These are phyloP conservation scores for Coreius guichenoti DNA, from an alignment of 2,797 vertebrate genomes.

Conservation along the genomic window DNA sequence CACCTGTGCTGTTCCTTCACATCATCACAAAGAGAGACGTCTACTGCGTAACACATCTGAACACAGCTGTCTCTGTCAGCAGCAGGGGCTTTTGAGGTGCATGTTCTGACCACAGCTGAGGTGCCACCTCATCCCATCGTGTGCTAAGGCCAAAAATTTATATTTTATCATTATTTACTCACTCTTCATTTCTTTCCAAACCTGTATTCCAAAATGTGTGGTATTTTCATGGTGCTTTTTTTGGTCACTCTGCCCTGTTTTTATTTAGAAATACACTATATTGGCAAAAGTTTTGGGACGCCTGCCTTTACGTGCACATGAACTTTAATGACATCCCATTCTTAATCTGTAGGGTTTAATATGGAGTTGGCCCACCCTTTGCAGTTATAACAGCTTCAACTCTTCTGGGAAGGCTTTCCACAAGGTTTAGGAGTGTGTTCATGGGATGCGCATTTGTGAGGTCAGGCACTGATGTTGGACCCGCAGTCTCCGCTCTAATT, in stretches of 20 bases:
- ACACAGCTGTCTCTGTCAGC: slow-evolving; percentile 29
- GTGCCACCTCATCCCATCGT: not conserved
- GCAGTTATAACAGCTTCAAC: no score
- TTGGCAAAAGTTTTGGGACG: no score
- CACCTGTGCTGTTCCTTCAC: slow-evolving; percentile 25
- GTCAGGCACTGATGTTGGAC: no score
- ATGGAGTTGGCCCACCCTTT: no score
- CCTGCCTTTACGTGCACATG: no score
- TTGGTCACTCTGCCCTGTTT: not conserved
- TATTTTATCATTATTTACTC: not conserved
- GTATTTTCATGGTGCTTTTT: not conserved
- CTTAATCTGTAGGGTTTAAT: no score
- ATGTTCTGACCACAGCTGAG: not conserved
- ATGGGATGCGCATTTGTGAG: no score
- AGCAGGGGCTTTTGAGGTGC: not conserved
- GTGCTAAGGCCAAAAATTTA: not conserved
- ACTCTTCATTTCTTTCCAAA: not conserved
- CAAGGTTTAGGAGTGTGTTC: no score
- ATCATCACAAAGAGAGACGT: slow-evolving; percentile 3
- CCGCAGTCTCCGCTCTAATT: no score
- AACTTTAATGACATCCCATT: no score
- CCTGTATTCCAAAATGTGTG: not conserved
- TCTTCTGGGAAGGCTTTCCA: no score
- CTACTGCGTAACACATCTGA: not conserved
- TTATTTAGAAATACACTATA: not conserved